Conservation (phyloP, 1,140 invertebrate species). For the Sesamia nonagrioides region DNA sequence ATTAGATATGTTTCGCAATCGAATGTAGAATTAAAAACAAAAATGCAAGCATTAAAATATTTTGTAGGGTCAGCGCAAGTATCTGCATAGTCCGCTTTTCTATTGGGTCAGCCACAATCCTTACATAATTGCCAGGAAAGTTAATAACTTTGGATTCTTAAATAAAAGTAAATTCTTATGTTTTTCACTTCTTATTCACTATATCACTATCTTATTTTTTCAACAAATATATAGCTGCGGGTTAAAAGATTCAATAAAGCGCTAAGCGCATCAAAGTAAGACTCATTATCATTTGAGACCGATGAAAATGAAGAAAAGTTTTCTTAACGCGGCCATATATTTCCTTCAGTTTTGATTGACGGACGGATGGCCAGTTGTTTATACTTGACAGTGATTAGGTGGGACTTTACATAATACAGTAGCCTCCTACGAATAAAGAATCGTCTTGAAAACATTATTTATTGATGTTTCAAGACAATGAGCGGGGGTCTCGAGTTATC, state of each 20-base stretch:
- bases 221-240: not conserved
- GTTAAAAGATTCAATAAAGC: not conserved
- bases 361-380: slow-evolving; percentile 53
- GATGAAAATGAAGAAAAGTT: not conserved
- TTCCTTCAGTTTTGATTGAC: slow-evolving; percentile 50
- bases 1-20: too few species aligned
- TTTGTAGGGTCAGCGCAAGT: not conserved
- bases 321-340: slow-evolving; percentile 16
- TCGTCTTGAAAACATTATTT: slow-evolving; percentile 47
- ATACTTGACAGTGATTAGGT: slow-evolving; percentile 58
- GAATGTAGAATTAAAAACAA: not conserved
- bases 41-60: not conserved
- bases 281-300: not conserved
- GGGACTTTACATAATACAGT: slow-evolving; percentile 55
- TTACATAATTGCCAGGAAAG: not conserved
- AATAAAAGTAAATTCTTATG: slow-evolving; percentile 2
- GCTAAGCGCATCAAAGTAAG: not conserved
- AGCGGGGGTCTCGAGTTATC: slow-evolving; percentile 7
- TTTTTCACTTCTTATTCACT: too few species aligned
- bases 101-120: not conserved
- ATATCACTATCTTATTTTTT: not conserved
- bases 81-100: slow-evolving; percentile 16
- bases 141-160: not conserved
- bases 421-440: slow-evolving; percentile 19
- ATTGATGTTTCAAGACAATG: slow-evolving; percentile 36